Base-by-base conservation (phyloP, 2,113 vertebrate genomes). In the Herpetotheres cachinnans region DNA sequence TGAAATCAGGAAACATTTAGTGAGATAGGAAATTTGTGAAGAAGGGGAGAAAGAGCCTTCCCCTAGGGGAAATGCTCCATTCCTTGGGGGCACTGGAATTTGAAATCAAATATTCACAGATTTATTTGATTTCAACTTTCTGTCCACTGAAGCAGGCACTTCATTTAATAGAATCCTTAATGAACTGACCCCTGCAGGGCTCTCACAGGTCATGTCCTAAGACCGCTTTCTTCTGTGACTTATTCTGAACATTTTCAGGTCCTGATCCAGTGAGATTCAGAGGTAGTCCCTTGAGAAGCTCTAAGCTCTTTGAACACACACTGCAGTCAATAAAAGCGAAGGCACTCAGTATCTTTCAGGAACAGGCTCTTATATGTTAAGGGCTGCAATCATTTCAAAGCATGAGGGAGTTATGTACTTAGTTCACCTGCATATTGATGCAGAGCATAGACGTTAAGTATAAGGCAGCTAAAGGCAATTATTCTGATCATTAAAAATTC, bases 371-470 rank as follows among this genome's bases (percentile, higher is more conserved):
- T 83, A 36, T 10, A 79, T 78, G 49, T 90, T 76, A 91, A 94
- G 66, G 71, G 16, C 46, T 93, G 86, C 79, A 90, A 63, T 88
- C 36, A 93, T 90, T 93, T 82, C 74, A 90, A 81, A 96, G 73
- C 62, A 32, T 46, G 47, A 89, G 62, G 73, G 90, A 89, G 63
- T 82, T 73, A n/a, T 5, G 15, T 55, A 74, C 67, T 94, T 78
- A 65, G 55, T 52, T 96, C 91, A 95, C 93, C 93, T 95, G 95
- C 93, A 89, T 95, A 89, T 65, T 96, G 89, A 96, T 94, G 91
- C 54, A 77, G 80, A 82, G 56, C 21, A 46, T 7, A 72, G 65
- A 63, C 27, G 80, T 85, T 79, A 89, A 93, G 52, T 46, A 62
- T 66, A 56, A 96, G 73, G 84, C 70, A 91, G 77, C 46, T 82